Base-by-base conservation (phyloP, 2,113 vertebrate genomes). In the Nannospalax galili region DNA sequence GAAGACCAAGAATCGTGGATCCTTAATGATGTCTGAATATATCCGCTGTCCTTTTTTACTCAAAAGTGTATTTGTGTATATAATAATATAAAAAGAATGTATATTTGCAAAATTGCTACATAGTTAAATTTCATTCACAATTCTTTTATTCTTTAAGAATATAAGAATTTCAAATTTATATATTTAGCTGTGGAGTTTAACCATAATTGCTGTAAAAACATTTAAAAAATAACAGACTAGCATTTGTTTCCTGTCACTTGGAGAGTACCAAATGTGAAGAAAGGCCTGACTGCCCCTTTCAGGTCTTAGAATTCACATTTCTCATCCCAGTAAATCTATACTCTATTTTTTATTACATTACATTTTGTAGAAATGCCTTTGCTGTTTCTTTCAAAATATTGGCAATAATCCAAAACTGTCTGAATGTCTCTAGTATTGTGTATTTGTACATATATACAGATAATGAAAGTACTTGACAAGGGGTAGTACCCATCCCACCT, bases 1-100 rank as follows among this genome's bases (percentile, higher is more conserved):
- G 37, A 86, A 48, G 32, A 42, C 42, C 87, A 58, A 37, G 48
- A 92, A 78, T 65, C 42, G 5, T 65, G 37, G 74, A 56, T 89
- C n/a, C 42, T 67, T 70, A 79, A 20, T 22, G 22, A n/a, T 28
- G 70, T n/a, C 78, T 56, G 24, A 94, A 48, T 72, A 35, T 8
- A 42, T 60, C 35, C 77, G 79, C 74, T 95, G 75, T 35, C 78
- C 30, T 91, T 81, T 94, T 70, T 84, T 91, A 85, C 48, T 85
- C 56, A 79, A 16, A 28, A 10, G n/a, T 58, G 12, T 92, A 70
- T 64, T 86, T 86, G 14, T 10, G 1, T 5, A 64, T 48, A 4
- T 1, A 91, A 70, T 32, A 79, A 42, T 60, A 73, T 81, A 12
- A 92, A 84, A 74, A 88, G 32, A 82, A 60, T 22, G 14, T 19